Conservation (phyloP, 2,113 vertebrate species). For the Empidonax traillii region DNA sequence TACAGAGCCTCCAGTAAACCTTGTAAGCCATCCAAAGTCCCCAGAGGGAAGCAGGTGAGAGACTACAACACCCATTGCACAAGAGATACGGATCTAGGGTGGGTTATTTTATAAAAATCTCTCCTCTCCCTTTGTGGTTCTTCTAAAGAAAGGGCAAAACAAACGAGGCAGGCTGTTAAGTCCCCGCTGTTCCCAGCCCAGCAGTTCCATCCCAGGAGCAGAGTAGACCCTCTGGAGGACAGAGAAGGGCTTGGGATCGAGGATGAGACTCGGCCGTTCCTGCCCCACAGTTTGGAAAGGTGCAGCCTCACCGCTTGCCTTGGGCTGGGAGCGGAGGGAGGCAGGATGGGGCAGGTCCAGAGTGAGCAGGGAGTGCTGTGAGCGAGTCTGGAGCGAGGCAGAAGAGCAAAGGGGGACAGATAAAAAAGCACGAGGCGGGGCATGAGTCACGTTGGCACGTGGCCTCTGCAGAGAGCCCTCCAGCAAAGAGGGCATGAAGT, state of each 20-base stretch:
- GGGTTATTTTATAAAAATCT: neutral
- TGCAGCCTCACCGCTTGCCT: neutral
- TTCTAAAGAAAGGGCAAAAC: neutral
- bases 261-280: neutral
- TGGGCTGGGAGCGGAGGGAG: neutral
- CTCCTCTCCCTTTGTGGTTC: neutral
- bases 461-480: neutral
- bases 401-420: neutral
- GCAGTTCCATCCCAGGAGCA: neutral
- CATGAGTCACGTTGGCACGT: neutral
- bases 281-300: neutral
- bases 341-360: slow-evolving; percentile 33
- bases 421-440: neutral
- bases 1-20: neutral
- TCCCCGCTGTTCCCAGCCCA: neutral
- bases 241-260: neutral
- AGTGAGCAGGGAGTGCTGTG: neutral
- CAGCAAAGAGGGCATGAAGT: neutral
- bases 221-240: neutral
- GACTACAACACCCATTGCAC: neutral
- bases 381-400: neutral
- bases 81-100: neutral
- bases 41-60: slow-evolving; percentile 48
- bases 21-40: neutral
- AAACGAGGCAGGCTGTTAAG: neutral